Conservation (phyloP, 2,888 invertebrate genomes). For the Dasysyrphus albostriatus region DNA sequence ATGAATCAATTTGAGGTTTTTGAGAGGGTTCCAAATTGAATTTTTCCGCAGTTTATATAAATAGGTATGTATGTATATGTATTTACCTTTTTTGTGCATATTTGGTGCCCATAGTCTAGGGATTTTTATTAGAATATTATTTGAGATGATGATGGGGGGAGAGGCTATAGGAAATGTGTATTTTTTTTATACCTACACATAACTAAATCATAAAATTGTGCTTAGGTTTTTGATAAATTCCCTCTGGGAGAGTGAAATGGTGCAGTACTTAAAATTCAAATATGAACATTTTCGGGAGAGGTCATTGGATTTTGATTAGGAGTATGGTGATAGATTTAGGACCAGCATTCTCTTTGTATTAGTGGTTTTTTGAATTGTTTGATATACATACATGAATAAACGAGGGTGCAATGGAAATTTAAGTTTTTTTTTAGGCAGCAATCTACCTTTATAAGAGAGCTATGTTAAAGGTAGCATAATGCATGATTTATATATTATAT, state of each 20-base stretch:
- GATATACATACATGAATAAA: not conserved
- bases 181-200: not conserved
- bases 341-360: not conserved
- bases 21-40: slow-evolving; percentile 74
- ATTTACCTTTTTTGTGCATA: not conserved
- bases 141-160: slow-evolving; percentile 19
- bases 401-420: not conserved
- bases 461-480: no score
- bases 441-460: not conserved
- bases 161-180: not conserved
- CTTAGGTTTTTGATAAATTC: slow-evolving; percentile 4
- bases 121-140: slow-evolving; percentile 70
- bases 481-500: no score
- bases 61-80: slow-evolving; percentile 18
- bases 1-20: slow-evolving; percentile 74
- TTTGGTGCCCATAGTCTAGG: slow-evolving; percentile 51
- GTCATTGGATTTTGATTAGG: slow-evolving; percentile 58
- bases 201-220: slow-evolving; percentile 48
- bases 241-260: slow-evolving; percentile 48
- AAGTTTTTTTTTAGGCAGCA: not conserved
- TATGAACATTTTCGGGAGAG: slow-evolving; percentile 45
- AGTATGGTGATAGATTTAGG: slow-evolving; percentile 35
- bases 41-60: slow-evolving; percentile 75
- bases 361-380: slow-evolving; percentile 1
- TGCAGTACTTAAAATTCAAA: slow-evolving; percentile 65